Evolutionary conservation across 1,140 invertebrate species (phyloP).

Genomic region (Contarinia nasturtii): DNA sequence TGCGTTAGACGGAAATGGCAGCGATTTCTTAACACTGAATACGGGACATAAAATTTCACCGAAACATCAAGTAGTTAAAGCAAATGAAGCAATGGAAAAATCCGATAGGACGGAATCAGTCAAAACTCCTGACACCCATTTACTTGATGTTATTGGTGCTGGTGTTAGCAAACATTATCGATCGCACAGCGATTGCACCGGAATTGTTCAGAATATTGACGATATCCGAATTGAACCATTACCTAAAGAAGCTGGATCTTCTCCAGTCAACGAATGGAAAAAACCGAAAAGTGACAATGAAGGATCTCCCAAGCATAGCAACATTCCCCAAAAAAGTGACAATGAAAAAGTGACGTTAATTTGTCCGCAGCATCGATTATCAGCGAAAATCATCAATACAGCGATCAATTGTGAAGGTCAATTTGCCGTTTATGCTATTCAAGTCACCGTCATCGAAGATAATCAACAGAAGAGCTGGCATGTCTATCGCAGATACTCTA

Average conservation of each 20-base stretch:
- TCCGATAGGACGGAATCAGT: neutral
- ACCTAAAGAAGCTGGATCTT: neutral
- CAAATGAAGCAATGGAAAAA: too few relatives aligned
- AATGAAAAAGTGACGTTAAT: neutral
- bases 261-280: neutral
- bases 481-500: conserved; percentile 52
- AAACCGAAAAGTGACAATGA: neutral
- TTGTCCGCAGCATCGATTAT: neutral
- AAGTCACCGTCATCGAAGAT: conserved; percentile 33
- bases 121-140: neutral
- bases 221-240: conserved; percentile 1
- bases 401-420: conserved; percentile 4
- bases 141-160: neutral
- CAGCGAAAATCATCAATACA: conserved; percentile 4
- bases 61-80: too few relatives aligned
- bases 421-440: conserved; percentile 73
- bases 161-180: conserved; percentile 1
- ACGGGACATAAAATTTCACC: too few relatives aligned
- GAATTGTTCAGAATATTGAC: neutral
- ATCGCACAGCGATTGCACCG: conserved; percentile 4
- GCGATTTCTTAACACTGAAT: too few relatives aligned
- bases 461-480: conserved; percentile 55
- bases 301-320: neutral
- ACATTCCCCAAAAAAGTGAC: neutral
- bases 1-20: too few relatives aligned